These are phyloP conservation scores for Diabrotica undecimpunctata DNA, from an alignment of 1,140 invertebrate species.

Conservation along the genomic window DNA sequence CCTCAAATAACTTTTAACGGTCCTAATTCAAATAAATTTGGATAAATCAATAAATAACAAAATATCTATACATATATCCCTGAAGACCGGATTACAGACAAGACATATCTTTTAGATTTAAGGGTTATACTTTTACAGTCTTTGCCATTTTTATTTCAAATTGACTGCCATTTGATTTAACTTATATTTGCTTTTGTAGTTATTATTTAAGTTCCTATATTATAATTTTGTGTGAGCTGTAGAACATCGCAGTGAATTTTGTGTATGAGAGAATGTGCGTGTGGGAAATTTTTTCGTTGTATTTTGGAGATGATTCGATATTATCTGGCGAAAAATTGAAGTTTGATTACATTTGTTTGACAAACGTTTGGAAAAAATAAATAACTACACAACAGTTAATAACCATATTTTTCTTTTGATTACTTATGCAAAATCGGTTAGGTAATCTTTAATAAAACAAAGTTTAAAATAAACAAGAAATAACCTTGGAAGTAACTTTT, in stretches of 20 bases:
- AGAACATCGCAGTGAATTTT: slow-evolving; percentile 31
- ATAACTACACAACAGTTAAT: slow-evolving; percentile 17
- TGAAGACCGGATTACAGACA: too few relatives aligned
- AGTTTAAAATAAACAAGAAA: neutral
- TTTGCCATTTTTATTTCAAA: slow-evolving; percentile 42
- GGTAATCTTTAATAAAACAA: neutral
- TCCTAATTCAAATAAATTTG: too few relatives aligned
- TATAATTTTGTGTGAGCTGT: slow-evolving; percentile 34
- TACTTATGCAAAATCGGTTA: too few relatives aligned
- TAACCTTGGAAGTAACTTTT: slow-evolving; percentile 11
- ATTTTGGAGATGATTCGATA: neutral
- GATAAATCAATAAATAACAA: too few relatives aligned
- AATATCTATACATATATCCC: too few relatives aligned
- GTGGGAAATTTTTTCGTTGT: slow-evolving; percentile 11
- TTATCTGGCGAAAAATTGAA: slow-evolving; percentile 3
- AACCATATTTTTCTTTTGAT: neutral
- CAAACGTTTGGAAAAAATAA: slow-evolving; percentile 21
- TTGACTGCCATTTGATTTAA: slow-evolving; percentile 45
- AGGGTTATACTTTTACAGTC: slow-evolving; percentile 23
- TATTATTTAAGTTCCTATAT: slow-evolving; percentile 43
- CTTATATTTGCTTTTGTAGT: slow-evolving; percentile 38
- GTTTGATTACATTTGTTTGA: slow-evolving; percentile 7
- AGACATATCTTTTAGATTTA: slow-evolving; percentile 11
- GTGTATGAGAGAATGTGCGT: slow-evolving; percentile 23
- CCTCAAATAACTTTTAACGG: too few relatives aligned